Evolutionary conservation across 2,888 invertebrate species (phyloP).

Genomic region (Cosmia trapezina): DNA sequence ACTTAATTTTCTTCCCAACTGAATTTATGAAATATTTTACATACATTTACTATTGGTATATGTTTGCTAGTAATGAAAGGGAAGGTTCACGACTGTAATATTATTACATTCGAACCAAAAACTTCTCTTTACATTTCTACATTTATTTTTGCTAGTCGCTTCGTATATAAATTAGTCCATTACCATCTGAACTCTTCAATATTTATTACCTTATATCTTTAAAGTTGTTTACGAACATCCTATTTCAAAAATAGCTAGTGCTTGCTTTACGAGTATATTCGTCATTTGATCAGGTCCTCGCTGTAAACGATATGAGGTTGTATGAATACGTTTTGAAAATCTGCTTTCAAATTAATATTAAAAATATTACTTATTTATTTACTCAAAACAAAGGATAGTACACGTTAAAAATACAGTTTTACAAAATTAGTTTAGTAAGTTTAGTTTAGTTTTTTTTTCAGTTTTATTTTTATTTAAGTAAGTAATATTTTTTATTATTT

Average conservation of each 20-base stretch:
- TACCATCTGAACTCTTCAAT: no score
- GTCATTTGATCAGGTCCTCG: neutral
- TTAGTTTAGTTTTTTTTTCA: no score
- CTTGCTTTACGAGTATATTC: neutral
- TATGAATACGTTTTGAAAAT: neutral
- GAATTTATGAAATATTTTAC: conserved; percentile 33
- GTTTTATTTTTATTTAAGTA: no score
- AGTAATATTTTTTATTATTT: no score
- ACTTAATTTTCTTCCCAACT: conserved; percentile 9
- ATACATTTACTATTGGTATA: neutral
- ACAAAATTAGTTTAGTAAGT: no score
- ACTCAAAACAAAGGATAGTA: no score
- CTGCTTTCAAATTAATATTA: neutral
- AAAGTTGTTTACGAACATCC: neutral
- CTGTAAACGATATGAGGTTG: neutral
- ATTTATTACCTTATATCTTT: neutral
- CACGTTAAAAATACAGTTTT: no score
- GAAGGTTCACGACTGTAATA: neutral
- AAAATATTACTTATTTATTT: no score
- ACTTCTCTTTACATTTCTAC: neutral
- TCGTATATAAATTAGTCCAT: neutral
- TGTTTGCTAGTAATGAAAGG: neutral
- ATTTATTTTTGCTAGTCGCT: neutral
- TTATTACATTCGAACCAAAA: neutral
- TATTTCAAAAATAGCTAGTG: neutral